Percentiles rank a stretch among this genome's conserved stretches.
Conservation (phyloP, 1,140 invertebrate genomes). For the Bombus consobrinus region DNA sequence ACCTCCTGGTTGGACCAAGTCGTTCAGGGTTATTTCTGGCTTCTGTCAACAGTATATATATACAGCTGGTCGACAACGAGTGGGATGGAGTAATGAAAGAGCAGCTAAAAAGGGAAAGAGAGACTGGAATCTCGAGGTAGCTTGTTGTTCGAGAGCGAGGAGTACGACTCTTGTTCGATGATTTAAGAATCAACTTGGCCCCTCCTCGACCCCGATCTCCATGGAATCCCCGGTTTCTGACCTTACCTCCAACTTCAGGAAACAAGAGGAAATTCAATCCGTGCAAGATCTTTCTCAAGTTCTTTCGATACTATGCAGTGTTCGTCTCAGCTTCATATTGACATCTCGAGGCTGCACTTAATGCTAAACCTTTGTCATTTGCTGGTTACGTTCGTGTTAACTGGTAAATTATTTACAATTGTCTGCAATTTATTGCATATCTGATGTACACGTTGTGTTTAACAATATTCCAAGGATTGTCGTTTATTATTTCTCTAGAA, state of each 20-base stretch:
- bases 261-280: neutral
- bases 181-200: constrained; percentile 14
- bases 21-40: constrained; percentile 2
- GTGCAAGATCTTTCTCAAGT: neutral
- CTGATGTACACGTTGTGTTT: too few species aligned
- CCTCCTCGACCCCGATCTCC: constrained; percentile 7
- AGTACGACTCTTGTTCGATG: constrained; percentile 13
- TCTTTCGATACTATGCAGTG: neutral
- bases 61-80: constrained; percentile 9
- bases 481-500: too few species aligned
- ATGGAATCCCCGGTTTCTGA: neutral
- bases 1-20: neutral
- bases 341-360: neutral
- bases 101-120: constrained; percentile 5
- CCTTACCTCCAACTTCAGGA: neutral
- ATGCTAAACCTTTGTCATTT: neutral
- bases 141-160: neutral
- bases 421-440: too few species aligned
- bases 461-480: too few species aligned
- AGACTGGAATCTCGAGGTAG: neutral
- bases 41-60: neutral
- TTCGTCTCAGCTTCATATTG: neutral
- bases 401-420: too few species aligned
- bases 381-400: neutral
- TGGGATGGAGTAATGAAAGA: neutral